Base-by-base conservation (phyloP, 2,888 invertebrate species). In the Heliconius aoede region DNA sequence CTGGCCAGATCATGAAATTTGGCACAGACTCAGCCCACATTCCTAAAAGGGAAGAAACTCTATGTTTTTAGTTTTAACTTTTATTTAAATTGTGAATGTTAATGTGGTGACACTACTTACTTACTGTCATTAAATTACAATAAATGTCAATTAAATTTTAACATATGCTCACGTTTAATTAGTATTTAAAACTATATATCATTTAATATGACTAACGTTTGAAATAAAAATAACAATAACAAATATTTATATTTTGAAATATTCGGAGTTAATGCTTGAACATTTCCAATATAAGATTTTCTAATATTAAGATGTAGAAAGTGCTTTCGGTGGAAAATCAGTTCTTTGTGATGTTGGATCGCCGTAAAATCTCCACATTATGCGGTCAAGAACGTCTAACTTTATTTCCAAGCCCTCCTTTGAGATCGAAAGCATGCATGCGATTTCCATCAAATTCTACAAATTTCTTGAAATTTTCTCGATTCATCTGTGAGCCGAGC, bases 371-470 rank as follows among this genome's bases (percentile, higher is more conserved):
- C n/a, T 55, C 15, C 32, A 55, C 30, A 21, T 30, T 28, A 21
- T 18, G 67, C 46, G 30, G 65, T 72, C 58, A 76, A 73, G 32
- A 46, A 62, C 26, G 21, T 26, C 7, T 40, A 60, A 72, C 76
- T 76, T 72, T 64, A 61, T 26, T 60, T 60, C n/a, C 30, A n/a
- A 69, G 21, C 32, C 13, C 72, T 40, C 46, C 21, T 72, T 68
- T 68, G 65, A 46, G 58, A 36, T 24, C 7, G 55, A 58, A 67
- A 18, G 28, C n/a, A 64, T 55, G 71, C 55, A 64, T 36, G 36
- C 11, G 51, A 76, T 76, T 76, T 76, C 60, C 67, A 68, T 76
- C 18, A 68, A 26, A 51, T 26, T 61, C 11, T 40, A 51, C 28
- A 61, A 67, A 73, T 15, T 67, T 73, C 46, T 26, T 21, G 55